Evolutionary conservation across 2,113 vertebrate species (phyloP), one percentile per base, ranked within the genome.

Genomic region (Danionella cerebrum): DNA sequence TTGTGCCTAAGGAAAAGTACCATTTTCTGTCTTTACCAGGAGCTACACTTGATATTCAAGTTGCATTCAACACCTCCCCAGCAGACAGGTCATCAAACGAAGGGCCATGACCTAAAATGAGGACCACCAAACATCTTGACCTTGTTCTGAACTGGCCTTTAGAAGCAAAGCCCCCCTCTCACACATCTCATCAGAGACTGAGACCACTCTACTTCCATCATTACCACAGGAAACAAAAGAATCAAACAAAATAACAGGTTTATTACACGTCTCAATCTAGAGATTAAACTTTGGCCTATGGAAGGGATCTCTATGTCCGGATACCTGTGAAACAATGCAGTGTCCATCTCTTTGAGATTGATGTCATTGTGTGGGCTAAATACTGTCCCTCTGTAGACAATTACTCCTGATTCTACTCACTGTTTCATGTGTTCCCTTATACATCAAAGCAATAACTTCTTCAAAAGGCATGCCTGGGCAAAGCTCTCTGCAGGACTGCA

Each of bases 361-460:
- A 72, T 70, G 71, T 69, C 72, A 74, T 74, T 76, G 74, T 79
- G 73, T 73, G 74, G 73, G 70, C 74, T 71, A 71, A 73, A 71
- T 51, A 69, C 66, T 69, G 65, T 69, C 68, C 74, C 64, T 68
- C 65, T 18, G 29, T 66, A 76, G 68, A 71, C 60, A 79, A 71
- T 76, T 74, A 76, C 73, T 79, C 67, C 70, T 71, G 58, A 52
- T 67, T 70, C 65, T 60, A 60, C 74, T 74, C 52, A 66, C 65
- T 69, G 73, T 76, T 78, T 76, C 72, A 71, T 74, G 73, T 73
- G 72, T 66, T 71, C 68, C 71, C 69, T 71, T 65, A 69, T 70
- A 74, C 75, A 77, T 77, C 75, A 77, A 77, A 78, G 72, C 65
- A 74, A 75, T 72, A 65, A 60, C 65, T 73, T 65, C 77, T 74